phyloP scores from a whole-genome alignment of 2,888 invertebrate genomes.

The Onthophagus sagittarius region DNA sequence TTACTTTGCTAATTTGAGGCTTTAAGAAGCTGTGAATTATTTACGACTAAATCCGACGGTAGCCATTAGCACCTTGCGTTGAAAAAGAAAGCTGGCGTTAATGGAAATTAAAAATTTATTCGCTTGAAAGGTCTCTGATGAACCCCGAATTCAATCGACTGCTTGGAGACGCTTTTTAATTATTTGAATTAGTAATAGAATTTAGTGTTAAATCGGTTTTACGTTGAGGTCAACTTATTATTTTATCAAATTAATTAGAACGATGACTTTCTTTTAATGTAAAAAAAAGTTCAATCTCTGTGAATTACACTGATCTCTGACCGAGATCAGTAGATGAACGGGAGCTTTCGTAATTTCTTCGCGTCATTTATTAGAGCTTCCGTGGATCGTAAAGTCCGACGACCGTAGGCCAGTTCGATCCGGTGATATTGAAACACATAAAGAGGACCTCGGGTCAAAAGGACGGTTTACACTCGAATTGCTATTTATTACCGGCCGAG shows the following conservation, averaged over 20 bases:
- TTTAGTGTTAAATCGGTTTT: not conserved
- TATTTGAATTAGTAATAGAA: too few relatives aligned
- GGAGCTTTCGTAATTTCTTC: not conserved
- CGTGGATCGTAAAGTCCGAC: conserved; percentile 7
- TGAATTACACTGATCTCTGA: not conserved
- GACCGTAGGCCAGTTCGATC: not conserved
- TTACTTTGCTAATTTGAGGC: not conserved
- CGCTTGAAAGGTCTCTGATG: not conserved
- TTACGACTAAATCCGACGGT: not conserved
- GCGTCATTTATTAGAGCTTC: conserved; percentile 7
- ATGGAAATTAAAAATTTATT: not conserved
- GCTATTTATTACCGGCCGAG: conserved; percentile 2
- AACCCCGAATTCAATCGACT: not conserved
- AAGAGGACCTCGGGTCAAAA: conserved; percentile 1
- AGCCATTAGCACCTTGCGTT: not conserved
- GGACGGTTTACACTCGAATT: conserved; percentile 3
- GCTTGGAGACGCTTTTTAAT: not conserved
- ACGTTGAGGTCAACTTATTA: not conserved
- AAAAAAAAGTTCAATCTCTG: not conserved
- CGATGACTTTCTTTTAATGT: not conserved
- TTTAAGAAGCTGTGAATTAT: not conserved
- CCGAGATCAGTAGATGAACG: not conserved
- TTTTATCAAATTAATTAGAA: too few relatives aligned
- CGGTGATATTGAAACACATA: conserved; percentile 11
- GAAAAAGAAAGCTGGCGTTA: not conserved